Conservation (phyloP, 2,888 invertebrate species). For the Amphipoea lucens region DNA sequence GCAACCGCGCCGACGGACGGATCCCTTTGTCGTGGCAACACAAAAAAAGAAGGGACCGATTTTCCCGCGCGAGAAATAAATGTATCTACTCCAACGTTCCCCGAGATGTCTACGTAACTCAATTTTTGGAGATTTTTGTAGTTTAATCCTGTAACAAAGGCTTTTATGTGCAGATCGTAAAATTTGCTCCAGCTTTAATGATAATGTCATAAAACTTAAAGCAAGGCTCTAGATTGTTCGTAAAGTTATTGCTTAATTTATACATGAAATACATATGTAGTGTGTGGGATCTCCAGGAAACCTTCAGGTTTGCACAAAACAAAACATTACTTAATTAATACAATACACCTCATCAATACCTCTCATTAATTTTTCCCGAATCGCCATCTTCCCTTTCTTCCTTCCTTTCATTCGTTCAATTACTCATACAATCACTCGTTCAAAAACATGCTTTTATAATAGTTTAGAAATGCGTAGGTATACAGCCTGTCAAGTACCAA, state of each 20-base stretch:
- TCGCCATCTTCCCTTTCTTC: no score
- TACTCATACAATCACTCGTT: no score
- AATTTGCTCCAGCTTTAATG: not conserved
- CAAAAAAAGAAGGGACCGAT: constrained; percentile 19
- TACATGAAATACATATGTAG: not conserved
- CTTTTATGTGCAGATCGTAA: not conserved
- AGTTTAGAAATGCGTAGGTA: no score
- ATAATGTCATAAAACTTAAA: not conserved
- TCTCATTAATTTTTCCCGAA: no score
- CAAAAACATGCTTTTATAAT: no score
- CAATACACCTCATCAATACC: no score
- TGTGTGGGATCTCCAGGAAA: no score
- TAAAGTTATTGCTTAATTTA: not conserved
- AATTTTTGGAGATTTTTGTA: constrained; percentile 21
- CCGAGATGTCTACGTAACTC: constrained; percentile 14
- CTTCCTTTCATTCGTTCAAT: no score
- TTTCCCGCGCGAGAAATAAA: constrained; percentile 13
- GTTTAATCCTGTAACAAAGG: constrained; percentile 11
- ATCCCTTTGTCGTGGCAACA: constrained; percentile 36
- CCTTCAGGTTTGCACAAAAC: no score
- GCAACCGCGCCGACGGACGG: not conserved
- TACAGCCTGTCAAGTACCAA: no score
- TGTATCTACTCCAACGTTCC: constrained; percentile 15
- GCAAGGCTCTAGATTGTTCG: not conserved
- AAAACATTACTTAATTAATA: no score